phyloP scores from a whole-genome alignment of 2,888 invertebrate genomes.

The Spodoptera exigua region DNA sequence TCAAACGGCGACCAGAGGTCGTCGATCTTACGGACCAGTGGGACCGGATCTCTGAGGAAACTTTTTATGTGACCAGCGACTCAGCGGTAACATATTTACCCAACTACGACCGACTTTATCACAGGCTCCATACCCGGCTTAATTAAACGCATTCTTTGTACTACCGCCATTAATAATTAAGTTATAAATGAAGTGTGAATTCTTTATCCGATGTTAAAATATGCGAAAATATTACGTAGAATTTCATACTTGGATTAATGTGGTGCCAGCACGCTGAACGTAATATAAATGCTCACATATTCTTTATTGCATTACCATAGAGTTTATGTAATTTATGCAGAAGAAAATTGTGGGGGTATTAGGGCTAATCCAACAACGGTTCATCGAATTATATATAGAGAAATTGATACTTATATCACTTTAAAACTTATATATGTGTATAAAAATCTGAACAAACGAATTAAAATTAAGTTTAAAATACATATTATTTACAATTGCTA shows the following conservation, averaged over 20 bases:
- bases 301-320: neutral
- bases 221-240: slow-evolving; percentile 3
- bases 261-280: too few relatives aligned
- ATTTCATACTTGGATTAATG: neutral
- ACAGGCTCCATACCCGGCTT: slow-evolving; percentile 52
- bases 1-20: slow-evolving; percentile 84
- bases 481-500: neutral
- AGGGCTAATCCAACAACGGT: too few relatives aligned
- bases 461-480: too few relatives aligned
- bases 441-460: neutral
- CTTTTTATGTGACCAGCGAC: slow-evolving; percentile 84
- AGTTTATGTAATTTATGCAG: too few relatives aligned
- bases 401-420: too few relatives aligned
- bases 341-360: too few relatives aligned
- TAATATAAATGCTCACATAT: neutral
- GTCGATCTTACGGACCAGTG: slow-evolving; percentile 84
- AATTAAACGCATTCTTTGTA: slow-evolving; percentile 50
- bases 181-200: slow-evolving; percentile 11
- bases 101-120: slow-evolving; percentile 66
- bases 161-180: slow-evolving; percentile 23
- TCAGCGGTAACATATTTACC: slow-evolving; percentile 81
- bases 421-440: too few relatives aligned
- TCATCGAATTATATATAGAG: too few relatives aligned
- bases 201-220: slow-evolving; percentile 12
- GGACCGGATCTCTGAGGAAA: slow-evolving; percentile 84